phyloP scores from a whole-genome alignment of 2,888 invertebrate species.

The Cactoblastis cactorum region DNA sequence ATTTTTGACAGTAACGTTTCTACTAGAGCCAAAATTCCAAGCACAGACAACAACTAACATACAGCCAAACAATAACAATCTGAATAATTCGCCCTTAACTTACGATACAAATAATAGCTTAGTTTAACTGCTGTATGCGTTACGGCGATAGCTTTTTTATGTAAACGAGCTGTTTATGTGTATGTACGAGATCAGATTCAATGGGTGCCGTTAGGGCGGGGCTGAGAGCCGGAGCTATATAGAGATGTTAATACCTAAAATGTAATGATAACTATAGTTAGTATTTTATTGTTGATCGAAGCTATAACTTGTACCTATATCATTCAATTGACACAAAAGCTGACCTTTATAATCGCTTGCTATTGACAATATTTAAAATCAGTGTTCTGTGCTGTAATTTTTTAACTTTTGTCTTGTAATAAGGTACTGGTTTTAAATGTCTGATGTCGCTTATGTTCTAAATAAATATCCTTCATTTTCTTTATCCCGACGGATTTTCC shows the following conservation, averaged over 20 bases:
- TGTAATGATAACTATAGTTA: background rate
- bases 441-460: too few relatives aligned
- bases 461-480: too few relatives aligned
- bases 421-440: too few relatives aligned
- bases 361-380: too few relatives aligned
- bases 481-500: too few relatives aligned
- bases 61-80: conserved; percentile 4
- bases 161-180: conserved; percentile 41
- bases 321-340: too few relatives aligned
- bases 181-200: conserved; percentile 26
- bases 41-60: conserved; percentile 5
- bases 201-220: conserved; percentile 40
- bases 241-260: conserved; percentile 29
- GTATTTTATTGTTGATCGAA: too few relatives aligned
- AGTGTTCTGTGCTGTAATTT: too few relatives aligned
- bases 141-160: conserved; percentile 49
- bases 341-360: too few relatives aligned
- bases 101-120: conserved; percentile 30
- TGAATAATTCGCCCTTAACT: conserved; percentile 27
- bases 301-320: too few relatives aligned
- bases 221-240: conserved; percentile 23
- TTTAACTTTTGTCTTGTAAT: too few relatives aligned
- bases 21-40: background rate
- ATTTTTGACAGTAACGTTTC: too few relatives aligned
- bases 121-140: conserved; percentile 37